Evolutionary conservation across 1,140 invertebrate species (phyloP), one percentile per base, ranked within the genome.

Genomic region (Aphelinus certus): DNA sequence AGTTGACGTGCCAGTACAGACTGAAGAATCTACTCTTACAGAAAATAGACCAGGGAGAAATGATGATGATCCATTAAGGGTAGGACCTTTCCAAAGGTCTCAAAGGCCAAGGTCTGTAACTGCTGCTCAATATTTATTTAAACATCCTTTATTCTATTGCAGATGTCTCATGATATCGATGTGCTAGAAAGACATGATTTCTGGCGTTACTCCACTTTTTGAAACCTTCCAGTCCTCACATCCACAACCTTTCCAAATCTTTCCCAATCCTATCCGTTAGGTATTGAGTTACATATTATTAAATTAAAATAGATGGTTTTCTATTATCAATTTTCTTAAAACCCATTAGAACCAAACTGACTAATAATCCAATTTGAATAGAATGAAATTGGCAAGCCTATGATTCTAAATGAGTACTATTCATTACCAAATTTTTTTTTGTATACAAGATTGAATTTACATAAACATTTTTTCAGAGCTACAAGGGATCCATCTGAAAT

Each of bases 1-100:
- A 7, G 56, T 71, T 6, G 80, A 82, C 64, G 81, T 55, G 26
- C 81, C 81, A 9, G 86, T 82, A 1, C 86, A 87, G 75, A 88
- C 86, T 47, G 2, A 67, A 53, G 9, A 60, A 65, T n/a, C 69
- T 62, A 5, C 62, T n/a, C 7, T 72, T 53, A 26, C 26, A 26
- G 26, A 26, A 26, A 69, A 73, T 43, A 79, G 43, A n/a, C 48
- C 62, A 65, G 9, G 51, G 45, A 42, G 49, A 42, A 49, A 43
- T 0, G 76, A 81, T 56, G 56, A 79, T 62, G 79, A 81, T 76
- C 83, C 81, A 53, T 71, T 83, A 60, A 80, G 82, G 76, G 78
- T 84, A 81, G 62, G 61, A 65, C 77, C 69, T 3, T 26, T 46
- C 42, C 56, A 65, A 47, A 57, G 9, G 65, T 49, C 67, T 43